Evolutionary conservation across 2,888 invertebrate species (phyloP), one percentile per base, ranked within the genome.

Genomic region (Beris chalybata): DNA sequence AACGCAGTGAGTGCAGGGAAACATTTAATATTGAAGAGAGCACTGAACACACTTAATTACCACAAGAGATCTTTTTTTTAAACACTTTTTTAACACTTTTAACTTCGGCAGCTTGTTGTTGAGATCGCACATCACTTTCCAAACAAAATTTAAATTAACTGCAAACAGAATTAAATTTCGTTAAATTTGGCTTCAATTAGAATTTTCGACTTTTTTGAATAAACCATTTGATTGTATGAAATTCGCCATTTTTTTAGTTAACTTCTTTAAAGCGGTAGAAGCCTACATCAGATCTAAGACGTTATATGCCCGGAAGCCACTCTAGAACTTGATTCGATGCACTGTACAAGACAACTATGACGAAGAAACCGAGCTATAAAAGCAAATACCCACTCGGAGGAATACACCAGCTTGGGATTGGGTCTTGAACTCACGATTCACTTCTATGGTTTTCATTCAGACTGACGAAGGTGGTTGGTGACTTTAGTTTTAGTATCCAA

Each of bases 161-260:
- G 12, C 6, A 56, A 43, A 43, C 31, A 15, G 29, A 45, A 22
- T 44, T 13, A 13, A 56, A 56, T 1, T 44, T 45, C 22, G 12
- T 11, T 5, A 5, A 47, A 13, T 4, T n/a, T 5, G 47, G 2
- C 47, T 47, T 4, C 4, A 50, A 50, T 48, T 13, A n/a, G 12
- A 48, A 38, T 38, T 38, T 7, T 38, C 38, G 38, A 38, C 5
- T 5, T 7, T 4, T 55, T n/a, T 6, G n/a, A 32, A 32, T 12
- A n/a, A 55, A 32, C n/a, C 31, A 32, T 32, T 32, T n/a, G 45
- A 58, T 58, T 58, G 57, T 45, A 58, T 58, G 45, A 58, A 58
- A 11, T 45, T 29, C 5, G 29, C 11, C 15, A 31, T 55, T 13
- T 55, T 32, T 22, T 22, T 55, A 12, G 30, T 7, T 30, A 54